Evolutionary conservation across 2,888 invertebrate species (phyloP).

Genomic region (Temnothorax unifasciatus): DNA sequence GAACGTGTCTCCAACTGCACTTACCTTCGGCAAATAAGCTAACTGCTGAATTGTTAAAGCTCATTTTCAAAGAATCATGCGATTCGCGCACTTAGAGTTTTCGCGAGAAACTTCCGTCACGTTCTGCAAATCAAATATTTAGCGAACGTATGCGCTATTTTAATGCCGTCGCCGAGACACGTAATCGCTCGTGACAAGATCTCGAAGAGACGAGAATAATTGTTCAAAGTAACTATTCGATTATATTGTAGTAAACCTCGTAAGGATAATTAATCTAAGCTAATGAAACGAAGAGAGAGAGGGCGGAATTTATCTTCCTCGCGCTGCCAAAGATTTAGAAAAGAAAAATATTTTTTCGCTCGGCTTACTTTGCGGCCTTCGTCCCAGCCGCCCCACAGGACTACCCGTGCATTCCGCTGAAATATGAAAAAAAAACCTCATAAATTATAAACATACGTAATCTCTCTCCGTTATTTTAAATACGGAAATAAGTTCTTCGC

Average conservation of each 20-base stretch:
- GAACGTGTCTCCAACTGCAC: slow-evolving; percentile 54
- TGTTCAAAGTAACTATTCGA: neutral
- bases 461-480: neutral
- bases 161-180: slow-evolving; percentile 6
- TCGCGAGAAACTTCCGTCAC: slow-evolving; percentile 37
- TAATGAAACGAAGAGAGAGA: neutral
- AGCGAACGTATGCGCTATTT: slow-evolving; percentile 28
- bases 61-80: slow-evolving; percentile 55
- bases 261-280: neutral
- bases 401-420: slow-evolving; percentile 13
- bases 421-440: neutral
- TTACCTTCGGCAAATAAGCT: slow-evolving; percentile 69
- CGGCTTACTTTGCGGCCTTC: slow-evolving; percentile 1
- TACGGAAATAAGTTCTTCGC: neutral
- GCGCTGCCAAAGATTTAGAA: neutral
- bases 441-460: neutral
- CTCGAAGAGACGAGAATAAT: slow-evolving; percentile 3
- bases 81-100: slow-evolving; percentile 37
- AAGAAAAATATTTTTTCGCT: neutral
- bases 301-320: neutral
- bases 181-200: slow-evolving; percentile 21
- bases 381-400: neutral
- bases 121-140: slow-evolving; percentile 46
- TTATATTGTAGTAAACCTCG: neutral
- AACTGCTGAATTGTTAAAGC: slow-evolving; percentile 72